Conservation (phyloP, 2,888 invertebrate genomes). For the Spialia ferax region DNA sequence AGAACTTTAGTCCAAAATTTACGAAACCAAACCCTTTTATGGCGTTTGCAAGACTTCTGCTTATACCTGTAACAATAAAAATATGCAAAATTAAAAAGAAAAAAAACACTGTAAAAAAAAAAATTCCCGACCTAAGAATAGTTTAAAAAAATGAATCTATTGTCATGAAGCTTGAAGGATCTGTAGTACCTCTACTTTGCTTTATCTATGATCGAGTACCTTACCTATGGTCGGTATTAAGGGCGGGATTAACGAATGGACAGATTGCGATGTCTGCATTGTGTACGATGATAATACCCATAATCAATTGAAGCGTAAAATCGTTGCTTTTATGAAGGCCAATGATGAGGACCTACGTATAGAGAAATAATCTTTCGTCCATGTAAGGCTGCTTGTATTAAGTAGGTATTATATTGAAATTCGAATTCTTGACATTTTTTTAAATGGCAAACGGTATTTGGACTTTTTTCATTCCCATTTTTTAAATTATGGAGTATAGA, state of each 20-base stretch:
- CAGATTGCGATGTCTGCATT: slow-evolving; percentile 50
- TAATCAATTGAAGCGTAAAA: slow-evolving; percentile 51
- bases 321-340: slow-evolving; percentile 37
- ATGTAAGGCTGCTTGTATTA: background rate
- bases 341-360: background rate
- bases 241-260: slow-evolving; percentile 49
- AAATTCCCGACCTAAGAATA: background rate
- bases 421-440: background rate
- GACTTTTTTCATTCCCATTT: no score
- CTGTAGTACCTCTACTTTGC: slow-evolving; percentile 57
- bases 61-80: slow-evolving; percentile 4
- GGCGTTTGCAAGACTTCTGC: no score
- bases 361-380: background rate
- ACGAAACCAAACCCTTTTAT: no score
- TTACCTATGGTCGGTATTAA: slow-evolving; percentile 57
- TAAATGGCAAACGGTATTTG: no score
- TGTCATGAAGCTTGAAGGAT: slow-evolving; percentile 37
- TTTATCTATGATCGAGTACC: slow-evolving; percentile 53
- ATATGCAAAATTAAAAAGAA: background rate
- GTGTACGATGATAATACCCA: slow-evolving; percentile 40
- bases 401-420: background rate
- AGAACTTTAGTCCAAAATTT: no score
- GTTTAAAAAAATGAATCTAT: slow-evolving; percentile 21
- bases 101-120: background rate
- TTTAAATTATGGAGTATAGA: no score